A percentile compares a stretch with the other conserved stretches of the same genome.
Conservation (phyloP, 1,140 invertebrate genomes). For the Lepidurus apus region DNA sequence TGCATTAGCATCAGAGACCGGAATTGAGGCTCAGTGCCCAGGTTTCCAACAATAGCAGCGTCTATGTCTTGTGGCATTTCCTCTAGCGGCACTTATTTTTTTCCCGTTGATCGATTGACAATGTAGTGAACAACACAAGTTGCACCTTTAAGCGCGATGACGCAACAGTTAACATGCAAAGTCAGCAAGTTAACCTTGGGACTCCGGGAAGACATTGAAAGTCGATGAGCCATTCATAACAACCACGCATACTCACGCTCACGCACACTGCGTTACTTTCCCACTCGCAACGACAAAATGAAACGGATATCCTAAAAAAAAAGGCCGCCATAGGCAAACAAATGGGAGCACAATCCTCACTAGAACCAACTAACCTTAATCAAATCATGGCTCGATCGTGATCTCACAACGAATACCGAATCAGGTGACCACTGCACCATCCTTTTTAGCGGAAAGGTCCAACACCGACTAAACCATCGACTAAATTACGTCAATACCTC, state of each 20-base stretch:
- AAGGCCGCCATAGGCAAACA: neutral
- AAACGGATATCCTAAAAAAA: neutral
- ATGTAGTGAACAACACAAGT: neutral
- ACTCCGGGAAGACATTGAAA: neutral
- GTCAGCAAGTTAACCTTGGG: neutral
- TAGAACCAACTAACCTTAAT: neutral
- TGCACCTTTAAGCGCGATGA: neutral
- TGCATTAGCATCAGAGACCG: no score
- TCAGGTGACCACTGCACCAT: constrained; percentile 1
- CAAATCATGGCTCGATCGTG: neutral
- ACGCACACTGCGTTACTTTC: no score
- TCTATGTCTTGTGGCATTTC: no score
- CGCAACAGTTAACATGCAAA: neutral
- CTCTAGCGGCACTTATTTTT: neutral
- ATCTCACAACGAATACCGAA: neutral
- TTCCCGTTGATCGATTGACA: neutral
- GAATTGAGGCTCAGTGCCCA: no score
- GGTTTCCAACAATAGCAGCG: no score
- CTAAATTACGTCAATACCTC: neutral
- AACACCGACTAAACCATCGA: neutral
- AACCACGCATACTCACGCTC: no score
- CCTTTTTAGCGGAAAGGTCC: neutral
- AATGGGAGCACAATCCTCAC: neutral
- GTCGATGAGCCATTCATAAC: neutral
- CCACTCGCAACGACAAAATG: no score